These are phyloP conservation scores for Sebastes cheni DNA, from an alignment of 2,797 vertebrate genomes.

Conservation along the genomic window DNA sequence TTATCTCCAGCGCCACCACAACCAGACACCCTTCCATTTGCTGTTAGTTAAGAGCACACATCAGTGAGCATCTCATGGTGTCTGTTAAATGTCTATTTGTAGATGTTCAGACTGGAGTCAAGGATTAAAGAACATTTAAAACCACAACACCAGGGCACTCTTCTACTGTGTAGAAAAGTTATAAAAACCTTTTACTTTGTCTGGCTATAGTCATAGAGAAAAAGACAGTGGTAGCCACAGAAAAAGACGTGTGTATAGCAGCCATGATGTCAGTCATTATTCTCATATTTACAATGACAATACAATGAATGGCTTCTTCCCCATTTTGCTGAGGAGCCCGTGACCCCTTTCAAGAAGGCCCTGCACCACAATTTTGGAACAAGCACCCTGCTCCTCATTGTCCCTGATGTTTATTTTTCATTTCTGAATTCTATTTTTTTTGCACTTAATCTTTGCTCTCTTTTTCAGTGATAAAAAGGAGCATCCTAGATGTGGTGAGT, in stretches of 20 bases:
- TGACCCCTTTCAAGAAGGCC: background rate
- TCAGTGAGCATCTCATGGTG: background rate
- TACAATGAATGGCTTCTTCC: background rate
- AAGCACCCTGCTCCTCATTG: background rate
- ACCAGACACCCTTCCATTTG: background rate
- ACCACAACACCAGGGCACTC: slow-evolving; percentile 8
- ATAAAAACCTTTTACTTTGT: slow-evolving; percentile 12
- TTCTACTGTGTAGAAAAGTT: slow-evolving; percentile 6
- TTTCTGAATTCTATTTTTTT: background rate
- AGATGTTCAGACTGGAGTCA: slow-evolving; percentile 26
- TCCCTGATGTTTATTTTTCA: background rate
- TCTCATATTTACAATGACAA: background rate
- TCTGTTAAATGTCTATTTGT: slow-evolving; percentile 34
- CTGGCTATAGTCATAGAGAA: background rate
- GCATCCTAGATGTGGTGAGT: background rate
- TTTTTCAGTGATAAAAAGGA: background rate
- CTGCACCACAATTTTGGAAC: background rate
- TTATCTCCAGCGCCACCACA: background rate
- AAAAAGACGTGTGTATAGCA: background rate
- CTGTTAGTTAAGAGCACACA: background rate
- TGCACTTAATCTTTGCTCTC: background rate
- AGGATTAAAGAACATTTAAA: slow-evolving; percentile 34
- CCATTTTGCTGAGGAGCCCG: background rate
- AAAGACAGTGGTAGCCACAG: background rate
- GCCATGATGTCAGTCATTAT: background rate